Percentiles rank a stretch among this genome's conserved stretches.
phyloP scores from a whole-genome alignment of 2,888 invertebrate species.

The Smittia sp. region DNA sequence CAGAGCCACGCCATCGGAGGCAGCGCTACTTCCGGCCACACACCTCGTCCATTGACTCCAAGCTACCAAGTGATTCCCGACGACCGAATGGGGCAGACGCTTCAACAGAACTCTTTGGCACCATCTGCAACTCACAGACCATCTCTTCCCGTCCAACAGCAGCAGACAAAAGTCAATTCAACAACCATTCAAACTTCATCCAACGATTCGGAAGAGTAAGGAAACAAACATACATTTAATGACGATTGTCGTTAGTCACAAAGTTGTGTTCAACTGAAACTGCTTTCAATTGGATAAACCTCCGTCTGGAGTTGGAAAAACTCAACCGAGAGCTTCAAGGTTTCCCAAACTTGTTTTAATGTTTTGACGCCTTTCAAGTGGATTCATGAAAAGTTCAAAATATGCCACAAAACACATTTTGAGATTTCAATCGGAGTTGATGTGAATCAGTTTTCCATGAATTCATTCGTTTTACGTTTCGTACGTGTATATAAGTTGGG shows the following conservation, averaged over 20 bases:
- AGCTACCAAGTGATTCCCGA: conserved; percentile 45
- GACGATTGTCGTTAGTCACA: not conserved
- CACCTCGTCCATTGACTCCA: conserved; percentile 60
- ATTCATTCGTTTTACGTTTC: no score
- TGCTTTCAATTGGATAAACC: no score
- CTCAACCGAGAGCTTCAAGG: no score
- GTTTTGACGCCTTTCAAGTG: no score
- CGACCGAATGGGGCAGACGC: conserved; percentile 53
- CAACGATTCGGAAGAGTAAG: not conserved
- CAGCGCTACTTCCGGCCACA: conserved; percentile 53
- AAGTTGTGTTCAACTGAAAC: not conserved
- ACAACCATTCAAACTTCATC: conserved; percentile 47
- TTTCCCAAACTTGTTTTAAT: no score
- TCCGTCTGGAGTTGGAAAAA: no score
- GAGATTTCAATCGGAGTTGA: no score
- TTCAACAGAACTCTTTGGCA: conserved; percentile 59
- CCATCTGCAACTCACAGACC: conserved; percentile 57
- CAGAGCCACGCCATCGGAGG: conserved; percentile 74
- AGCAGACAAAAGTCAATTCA: conserved; percentile 12
- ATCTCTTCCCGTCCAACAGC: conserved; percentile 55
- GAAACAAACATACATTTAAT: not conserved
- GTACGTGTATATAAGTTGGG: no score
- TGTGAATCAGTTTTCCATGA: no score
- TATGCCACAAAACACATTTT: no score
- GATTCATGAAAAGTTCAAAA: no score